Evolutionary conservation across 1,140 invertebrate species (phyloP).

Genomic region (Cyclina sinensis): DNA sequence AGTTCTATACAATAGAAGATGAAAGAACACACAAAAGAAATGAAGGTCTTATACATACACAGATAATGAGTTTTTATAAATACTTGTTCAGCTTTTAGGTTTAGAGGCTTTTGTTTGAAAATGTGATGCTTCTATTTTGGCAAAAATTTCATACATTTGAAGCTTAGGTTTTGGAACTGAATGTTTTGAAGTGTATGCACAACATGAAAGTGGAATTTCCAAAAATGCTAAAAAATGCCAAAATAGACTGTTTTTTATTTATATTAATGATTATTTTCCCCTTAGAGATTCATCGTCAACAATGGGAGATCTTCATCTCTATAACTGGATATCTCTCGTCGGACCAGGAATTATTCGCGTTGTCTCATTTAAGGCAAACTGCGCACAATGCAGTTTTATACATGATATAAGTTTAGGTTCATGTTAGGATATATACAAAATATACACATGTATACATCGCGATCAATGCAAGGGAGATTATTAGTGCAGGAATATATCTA

Average conservation of each 20-base stretch:
- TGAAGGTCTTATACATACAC: no score
- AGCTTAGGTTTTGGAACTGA: no score
- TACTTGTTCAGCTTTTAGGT: background rate
- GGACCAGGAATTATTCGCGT: slow-evolving; percentile 52
- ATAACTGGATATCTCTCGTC: slow-evolving; percentile 43
- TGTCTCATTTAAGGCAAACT: slow-evolving; percentile 81
- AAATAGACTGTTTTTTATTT: slow-evolving; percentile 16
- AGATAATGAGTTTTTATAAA: no score
- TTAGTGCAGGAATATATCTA: background rate
- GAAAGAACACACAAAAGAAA: no score
- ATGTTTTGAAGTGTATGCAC: no score
- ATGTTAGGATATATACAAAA: slow-evolving; percentile 67
- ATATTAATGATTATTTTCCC: slow-evolving; percentile 58
- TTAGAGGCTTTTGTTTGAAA: background rate
- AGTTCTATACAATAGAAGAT: no score
- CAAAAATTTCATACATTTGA: background rate
- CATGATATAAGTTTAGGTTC: slow-evolving; percentile 79
- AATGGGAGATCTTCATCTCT: slow-evolving; percentile 62
- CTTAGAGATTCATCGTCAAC: slow-evolving; percentile 39
- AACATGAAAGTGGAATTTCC: no score
- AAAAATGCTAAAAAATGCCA: slow-evolving; percentile 11
- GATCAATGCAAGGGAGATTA: background rate
- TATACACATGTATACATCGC: background rate
- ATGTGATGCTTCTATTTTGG: slow-evolving; percentile 12
- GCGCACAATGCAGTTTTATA: slow-evolving; percentile 88